Base-by-base conservation (phyloP, 2,888 invertebrate genomes). In the Rhingia rostrata region DNA sequence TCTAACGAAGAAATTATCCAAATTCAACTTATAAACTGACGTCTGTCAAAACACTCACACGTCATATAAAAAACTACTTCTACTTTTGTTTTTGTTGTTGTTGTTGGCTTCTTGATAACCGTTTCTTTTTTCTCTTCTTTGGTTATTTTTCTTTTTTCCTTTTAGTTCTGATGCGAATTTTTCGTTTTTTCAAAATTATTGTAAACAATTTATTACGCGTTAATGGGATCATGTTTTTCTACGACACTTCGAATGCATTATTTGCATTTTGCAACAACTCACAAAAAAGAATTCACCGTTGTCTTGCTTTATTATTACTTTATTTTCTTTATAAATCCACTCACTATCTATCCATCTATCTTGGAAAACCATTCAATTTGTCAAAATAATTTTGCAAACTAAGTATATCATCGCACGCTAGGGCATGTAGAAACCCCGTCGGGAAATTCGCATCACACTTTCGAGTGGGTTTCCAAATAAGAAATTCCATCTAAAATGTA, bases 131-230 rank as follows among this genome's bases (percentile, higher is more conserved):
- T 64, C 69, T 83, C 66, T 47, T 80, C 67, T 70, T 87, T 88
- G 86, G 89, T 88, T 90, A 91, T 88, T 88, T 90, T 51, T 88
- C 88, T 90, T 91, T 91, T 91, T 91, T 91, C 84, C 90, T 88
- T 80, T 90, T 91, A 85, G 91, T 89, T 88, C 89, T 88, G 41
- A 90, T 88, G 74, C 90, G 90, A 84, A 90, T 88, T 88, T 90
- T 90, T 84, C 89, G 89, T 88, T 90, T 90, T 87, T 89, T 91
- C 88, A 90, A 88, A 87, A 90, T 90, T 74, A 90, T 89, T 88
- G 89, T 89, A 88, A 89, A 87, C 85, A 89, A 88, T 88, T 89
- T 88, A 74, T 88, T 87, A 88, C 87, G 88, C 87, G 86, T 89
- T 89, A 90, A 87, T 88, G 90, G 88, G 89, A 89, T 90, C 91